Evolutionary conservation across 2,797 vertebrate genomes (phyloP).

Genomic region (Falco cherrug): DNA sequence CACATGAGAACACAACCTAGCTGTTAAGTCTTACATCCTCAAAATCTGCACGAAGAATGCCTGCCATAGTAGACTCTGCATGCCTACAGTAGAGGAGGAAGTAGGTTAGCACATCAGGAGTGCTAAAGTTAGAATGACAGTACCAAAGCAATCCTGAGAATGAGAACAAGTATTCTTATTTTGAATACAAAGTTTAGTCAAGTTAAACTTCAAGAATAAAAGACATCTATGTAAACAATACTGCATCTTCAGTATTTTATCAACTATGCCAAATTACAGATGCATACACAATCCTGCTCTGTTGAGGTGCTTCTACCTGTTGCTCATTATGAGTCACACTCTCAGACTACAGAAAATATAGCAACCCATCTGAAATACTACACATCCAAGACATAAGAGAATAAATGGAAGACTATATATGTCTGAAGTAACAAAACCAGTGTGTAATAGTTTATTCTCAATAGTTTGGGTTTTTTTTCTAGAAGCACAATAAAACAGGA

Average conservation of each 20-base stretch:
- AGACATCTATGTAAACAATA: not conserved
- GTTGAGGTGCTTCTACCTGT: not conserved
- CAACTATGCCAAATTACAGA: not conserved
- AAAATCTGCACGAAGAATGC: not conserved
- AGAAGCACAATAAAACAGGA: not conserved
- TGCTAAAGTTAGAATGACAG: not conserved
- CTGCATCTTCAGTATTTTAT: not conserved
- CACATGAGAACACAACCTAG: not conserved
- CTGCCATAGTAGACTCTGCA: not conserved
- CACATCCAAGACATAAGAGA: not conserved
- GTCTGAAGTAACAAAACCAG: not conserved
- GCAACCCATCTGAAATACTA: not conserved
- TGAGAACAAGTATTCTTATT: not conserved
- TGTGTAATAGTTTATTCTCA: not conserved
- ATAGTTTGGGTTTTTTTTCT: not conserved
- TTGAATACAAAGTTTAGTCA: not conserved
- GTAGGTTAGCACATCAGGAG: not conserved
- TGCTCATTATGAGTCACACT: not conserved
- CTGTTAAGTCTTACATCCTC: not conserved
- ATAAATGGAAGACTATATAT: not conserved
- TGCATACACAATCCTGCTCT: not conserved
- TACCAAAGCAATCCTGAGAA: not conserved
- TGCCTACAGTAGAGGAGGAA: not conserved
- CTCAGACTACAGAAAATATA: not conserved
- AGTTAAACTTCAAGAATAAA: not conserved